phyloP scores from a whole-genome alignment of 2,113 vertebrate genomes.

The Chlorodrepanis virens region DNA sequence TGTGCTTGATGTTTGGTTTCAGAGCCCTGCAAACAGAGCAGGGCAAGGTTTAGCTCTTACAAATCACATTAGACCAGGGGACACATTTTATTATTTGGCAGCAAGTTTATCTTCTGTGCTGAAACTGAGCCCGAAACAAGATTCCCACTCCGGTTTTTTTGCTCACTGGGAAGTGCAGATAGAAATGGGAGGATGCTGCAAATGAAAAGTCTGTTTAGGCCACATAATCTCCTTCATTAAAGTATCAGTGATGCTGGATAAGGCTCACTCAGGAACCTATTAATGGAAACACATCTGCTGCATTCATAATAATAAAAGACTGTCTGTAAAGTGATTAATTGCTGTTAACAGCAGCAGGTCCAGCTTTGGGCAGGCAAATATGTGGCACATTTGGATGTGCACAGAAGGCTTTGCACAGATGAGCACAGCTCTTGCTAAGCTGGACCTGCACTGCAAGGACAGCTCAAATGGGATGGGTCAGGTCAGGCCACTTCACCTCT shows the following conservation, averaged over 20 bases:
- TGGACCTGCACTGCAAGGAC: not conserved
- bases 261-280: slow-evolving; percentile 44
- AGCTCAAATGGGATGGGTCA: not conserved
- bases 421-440: not conserved
- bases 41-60: not conserved
- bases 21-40: slow-evolving; percentile 46
- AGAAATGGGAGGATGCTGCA: not conserved
- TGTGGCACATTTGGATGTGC: not conserved
- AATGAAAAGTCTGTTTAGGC: slow-evolving; percentile 39
- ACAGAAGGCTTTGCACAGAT: not conserved
- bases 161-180: not conserved
- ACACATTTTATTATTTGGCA: slow-evolving; percentile 42
- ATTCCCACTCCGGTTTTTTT: slow-evolving; percentile 35
- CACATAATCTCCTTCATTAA: slow-evolving; percentile 52
- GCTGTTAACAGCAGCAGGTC: slow-evolving; percentile 4
- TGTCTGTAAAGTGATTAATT: slow-evolving; percentile 44
- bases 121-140: slow-evolving; percentile 10
- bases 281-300: slow-evolving; percentile 60
- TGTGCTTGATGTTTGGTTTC: not conserved
- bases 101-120: slow-evolving; percentile 27
- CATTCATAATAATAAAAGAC: not conserved
- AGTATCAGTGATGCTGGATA: slow-evolving; percentile 9
- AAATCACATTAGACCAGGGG: slow-evolving; percentile 25
- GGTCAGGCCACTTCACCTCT: not conserved
- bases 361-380: not conserved